phyloP scores from a whole-genome alignment of 2,113 vertebrate genomes.

The Perccottus glenii region DNA sequence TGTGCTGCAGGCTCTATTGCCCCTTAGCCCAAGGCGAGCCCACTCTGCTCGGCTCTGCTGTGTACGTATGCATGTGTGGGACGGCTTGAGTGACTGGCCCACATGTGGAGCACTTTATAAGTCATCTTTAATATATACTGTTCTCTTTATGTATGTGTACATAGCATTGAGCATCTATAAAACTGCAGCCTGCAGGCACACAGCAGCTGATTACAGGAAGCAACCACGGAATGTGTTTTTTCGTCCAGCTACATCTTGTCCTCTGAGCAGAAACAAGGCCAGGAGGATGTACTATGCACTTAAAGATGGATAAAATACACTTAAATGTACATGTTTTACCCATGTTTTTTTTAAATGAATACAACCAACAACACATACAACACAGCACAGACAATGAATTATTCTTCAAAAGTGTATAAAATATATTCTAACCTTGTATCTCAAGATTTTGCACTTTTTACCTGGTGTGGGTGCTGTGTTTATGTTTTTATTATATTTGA shows the following conservation, averaged over 20 bases:
- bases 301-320: not conserved
- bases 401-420: no score
- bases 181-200: slow-evolving; percentile 12
- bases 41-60: slow-evolving; percentile 27
- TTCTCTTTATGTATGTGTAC: slow-evolving; percentile 1
- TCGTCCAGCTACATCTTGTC: not conserved
- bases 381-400: no score
- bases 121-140: slow-evolving; percentile 4
- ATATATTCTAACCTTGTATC: no score
- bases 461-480: no score
- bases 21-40: slow-evolving; percentile 49
- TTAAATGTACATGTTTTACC: not conserved
- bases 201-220: slow-evolving; percentile 11
- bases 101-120: slow-evolving; percentile 14
- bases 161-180: slow-evolving; percentile 18
- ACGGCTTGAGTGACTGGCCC: slow-evolving; percentile 11
- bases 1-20: slow-evolving; percentile 51
- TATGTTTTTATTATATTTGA: no score
- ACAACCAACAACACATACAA: no score
- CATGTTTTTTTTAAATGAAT: no score
- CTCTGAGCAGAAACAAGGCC: not conserved
- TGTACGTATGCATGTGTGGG: slow-evolving; percentile 40
- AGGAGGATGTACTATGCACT: not conserved
- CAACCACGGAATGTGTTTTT: slow-evolving; percentile 1
- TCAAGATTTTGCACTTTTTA: no score